Evolutionary conservation across 2,888 invertebrate genomes (phyloP), one percentile per base, ranked within the genome.

Genomic region (Drosophila pseudotakahashii): DNA sequence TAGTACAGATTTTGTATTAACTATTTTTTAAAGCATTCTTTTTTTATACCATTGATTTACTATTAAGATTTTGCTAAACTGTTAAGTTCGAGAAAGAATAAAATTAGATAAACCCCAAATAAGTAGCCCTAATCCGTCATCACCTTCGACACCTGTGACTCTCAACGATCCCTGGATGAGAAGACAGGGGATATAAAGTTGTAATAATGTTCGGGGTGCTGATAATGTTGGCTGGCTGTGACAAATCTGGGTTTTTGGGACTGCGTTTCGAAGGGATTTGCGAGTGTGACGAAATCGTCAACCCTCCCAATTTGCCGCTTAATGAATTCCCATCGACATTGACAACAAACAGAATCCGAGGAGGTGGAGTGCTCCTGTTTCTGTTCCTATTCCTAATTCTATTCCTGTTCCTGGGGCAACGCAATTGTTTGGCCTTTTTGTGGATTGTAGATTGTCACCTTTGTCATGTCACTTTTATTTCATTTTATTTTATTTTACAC

Each of bases 371-470:
- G 70, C 72, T 72, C 64, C 70, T 70, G 60, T 68, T 68, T 50
- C 41, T 41, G 5, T 10, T 16, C 41, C 41, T 41, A 3, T 52
- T 71, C 47, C n/a, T n/a, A n/a, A n/a, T n/a, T 19, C 70, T 69
- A 36, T 57, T 57, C 30, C 67, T 52, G 58, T 44, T 66, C 44
- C 52, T 48, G 62, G 62, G 74, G 78, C 73, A 81, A 75, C 79
- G 70, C 76, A 73, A 66, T 85, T 83, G 83, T 85, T 85, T 78
- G 73, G 78, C 81, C 83, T 85, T 83, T 83, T 86, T 81, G 85
- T 85, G 85, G 85, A 66, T 85, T 81, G 85, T 85, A 83, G 85
- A 66, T 85, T 83, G 84, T 85, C 86, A 85, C 84, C 84, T 86
- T 85, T 85, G 79, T 84, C 82, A 74, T 83, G 83, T 78, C 84